These are phyloP conservation scores for Fulica atra DNA, from an alignment of 2,113 vertebrate genomes.

Conservation along the genomic window DNA sequence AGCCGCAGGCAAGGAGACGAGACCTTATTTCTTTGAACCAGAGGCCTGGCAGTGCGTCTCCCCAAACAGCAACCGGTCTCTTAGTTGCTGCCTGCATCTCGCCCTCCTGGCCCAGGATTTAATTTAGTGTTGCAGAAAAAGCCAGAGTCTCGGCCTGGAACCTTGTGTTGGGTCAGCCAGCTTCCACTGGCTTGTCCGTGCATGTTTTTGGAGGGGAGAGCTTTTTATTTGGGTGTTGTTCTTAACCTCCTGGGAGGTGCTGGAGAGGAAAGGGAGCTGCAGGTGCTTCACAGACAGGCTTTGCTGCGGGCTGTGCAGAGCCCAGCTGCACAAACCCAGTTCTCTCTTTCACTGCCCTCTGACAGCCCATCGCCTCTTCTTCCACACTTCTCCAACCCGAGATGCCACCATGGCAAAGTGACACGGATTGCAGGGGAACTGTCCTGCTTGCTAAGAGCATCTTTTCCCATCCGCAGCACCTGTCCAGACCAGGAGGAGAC, in stretches of 20 bases:
- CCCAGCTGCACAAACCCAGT: accelerated
- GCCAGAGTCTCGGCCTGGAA: background rate
- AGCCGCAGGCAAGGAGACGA: background rate
- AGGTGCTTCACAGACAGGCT: background rate
- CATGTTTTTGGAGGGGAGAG: background rate
- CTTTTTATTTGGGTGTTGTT: background rate
- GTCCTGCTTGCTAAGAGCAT: background rate
- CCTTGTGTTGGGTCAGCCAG: background rate
- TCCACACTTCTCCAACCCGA: background rate
- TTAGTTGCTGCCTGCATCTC: background rate
- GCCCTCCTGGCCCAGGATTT: accelerated
- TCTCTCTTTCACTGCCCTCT: background rate
- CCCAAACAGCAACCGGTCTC: accelerated
- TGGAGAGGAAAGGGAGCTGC: background rate
- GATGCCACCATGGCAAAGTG: background rate
- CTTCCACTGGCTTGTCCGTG: background rate
- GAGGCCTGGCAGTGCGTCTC: background rate
- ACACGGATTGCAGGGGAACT: background rate
- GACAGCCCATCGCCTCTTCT: background rate
- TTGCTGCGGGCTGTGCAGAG: background rate
- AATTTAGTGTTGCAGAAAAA: background rate
- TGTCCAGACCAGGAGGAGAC: background rate
- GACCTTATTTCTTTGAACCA: background rate
- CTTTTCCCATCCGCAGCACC: background rate
- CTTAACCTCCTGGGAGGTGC: background rate